Conservation (phyloP, 2,113 vertebrate genomes). For the Pseudolaguvia tuberculata region DNA sequence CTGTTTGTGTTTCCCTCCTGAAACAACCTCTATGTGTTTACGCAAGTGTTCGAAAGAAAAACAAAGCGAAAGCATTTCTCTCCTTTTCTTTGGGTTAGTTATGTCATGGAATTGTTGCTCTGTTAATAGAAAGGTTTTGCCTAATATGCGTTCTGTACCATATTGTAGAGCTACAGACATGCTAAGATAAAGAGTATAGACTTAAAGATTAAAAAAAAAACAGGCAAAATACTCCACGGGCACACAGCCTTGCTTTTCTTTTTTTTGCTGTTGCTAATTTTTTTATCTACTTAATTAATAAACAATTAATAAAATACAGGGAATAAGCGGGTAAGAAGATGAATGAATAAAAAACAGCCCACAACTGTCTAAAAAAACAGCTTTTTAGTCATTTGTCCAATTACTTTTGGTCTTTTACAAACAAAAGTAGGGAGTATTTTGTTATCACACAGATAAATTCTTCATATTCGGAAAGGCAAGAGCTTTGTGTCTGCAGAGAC, state of each 20-base stretch:
- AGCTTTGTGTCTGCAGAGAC: conserved; percentile 35
- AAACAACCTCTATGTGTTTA: neutral
- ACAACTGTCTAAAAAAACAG: no score
- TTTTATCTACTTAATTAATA: no score
- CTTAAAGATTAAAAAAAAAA: neutral
- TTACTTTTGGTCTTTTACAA: no score
- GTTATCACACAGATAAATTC: neutral
- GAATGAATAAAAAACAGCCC: no score
- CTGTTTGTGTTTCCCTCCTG: conserved; percentile 7
- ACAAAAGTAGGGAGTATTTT: no score
- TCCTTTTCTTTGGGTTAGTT: neutral
- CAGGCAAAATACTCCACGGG: conserved; percentile 12
- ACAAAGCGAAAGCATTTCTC: neutral
- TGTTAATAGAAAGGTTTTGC: neutral
- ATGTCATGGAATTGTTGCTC: neutral
- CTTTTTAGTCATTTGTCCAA: no score
- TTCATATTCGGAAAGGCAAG: conserved; percentile 26
- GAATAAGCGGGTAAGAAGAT: no score
- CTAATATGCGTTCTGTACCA: neutral
- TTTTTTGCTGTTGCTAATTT: neutral
- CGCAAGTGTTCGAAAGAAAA: neutral
- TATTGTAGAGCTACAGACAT: neutral
- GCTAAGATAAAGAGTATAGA: neutral
- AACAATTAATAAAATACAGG: no score
- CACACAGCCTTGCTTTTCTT: conserved; percentile 34